phyloP scores from a whole-genome alignment of 1,140 invertebrate species.

The Belonocnema kinseyi region DNA sequence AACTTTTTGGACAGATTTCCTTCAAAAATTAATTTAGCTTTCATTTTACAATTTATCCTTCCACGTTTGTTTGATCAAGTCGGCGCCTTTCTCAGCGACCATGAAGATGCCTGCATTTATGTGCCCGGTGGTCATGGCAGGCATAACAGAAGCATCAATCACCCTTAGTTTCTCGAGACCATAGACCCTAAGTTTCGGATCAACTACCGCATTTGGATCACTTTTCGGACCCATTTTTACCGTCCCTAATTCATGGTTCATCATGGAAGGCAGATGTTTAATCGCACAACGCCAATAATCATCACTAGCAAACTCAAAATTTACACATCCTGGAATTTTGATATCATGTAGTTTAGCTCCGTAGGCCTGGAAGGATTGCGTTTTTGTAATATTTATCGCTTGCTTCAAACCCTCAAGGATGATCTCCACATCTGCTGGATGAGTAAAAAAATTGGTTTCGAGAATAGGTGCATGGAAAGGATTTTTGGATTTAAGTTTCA shows the following conservation, averaged over 20 bases:
- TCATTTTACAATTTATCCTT: background rate
- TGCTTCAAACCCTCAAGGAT: slow-evolving; percentile 82
- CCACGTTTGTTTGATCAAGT: slow-evolving; percentile 82
- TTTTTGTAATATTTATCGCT: slow-evolving; percentile 78
- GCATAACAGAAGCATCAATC: slow-evolving; percentile 87
- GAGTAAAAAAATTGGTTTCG: slow-evolving; percentile 84
- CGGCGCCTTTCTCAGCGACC: slow-evolving; percentile 91
- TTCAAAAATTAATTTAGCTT: background rate
- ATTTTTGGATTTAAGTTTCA: slow-evolving; percentile 82
- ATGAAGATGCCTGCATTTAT: slow-evolving; percentile 86
- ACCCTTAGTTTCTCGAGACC: slow-evolving; percentile 84
- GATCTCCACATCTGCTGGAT: slow-evolving; percentile 81
- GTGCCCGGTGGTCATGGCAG: slow-evolving; percentile 82
- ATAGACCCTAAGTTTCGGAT: slow-evolving; percentile 82
- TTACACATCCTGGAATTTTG: slow-evolving; percentile 78
- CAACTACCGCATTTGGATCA: slow-evolving; percentile 84
- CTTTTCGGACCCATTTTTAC: slow-evolving; percentile 85
- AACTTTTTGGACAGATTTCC: background rate
- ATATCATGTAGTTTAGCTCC: slow-evolving; percentile 76
- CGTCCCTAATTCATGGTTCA: slow-evolving; percentile 84
- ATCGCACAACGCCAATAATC: slow-evolving; percentile 87
- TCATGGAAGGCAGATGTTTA: slow-evolving; percentile 77
- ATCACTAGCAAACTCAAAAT: slow-evolving; percentile 77
- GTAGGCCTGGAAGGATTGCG: slow-evolving; percentile 79
- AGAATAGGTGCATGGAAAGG: slow-evolving; percentile 85